phyloP scores from a whole-genome alignment of 2,888 invertebrate species.

The Pseudococcus viburni region DNA sequence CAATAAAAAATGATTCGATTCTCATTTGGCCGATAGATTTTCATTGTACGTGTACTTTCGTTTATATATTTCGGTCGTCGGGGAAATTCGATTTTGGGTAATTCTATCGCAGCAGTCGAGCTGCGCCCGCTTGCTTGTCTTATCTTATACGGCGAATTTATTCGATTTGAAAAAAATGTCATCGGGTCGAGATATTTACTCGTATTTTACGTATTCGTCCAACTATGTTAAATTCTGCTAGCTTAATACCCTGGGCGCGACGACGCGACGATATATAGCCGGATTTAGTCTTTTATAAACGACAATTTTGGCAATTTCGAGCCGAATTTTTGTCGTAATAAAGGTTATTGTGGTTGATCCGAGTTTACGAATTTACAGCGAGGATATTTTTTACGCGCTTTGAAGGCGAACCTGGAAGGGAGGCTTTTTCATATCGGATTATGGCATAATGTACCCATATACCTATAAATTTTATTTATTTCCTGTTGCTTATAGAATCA shows the following conservation, averaged over 20 bases:
- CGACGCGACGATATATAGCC: not conserved
- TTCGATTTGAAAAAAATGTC: slow-evolving; percentile 28
- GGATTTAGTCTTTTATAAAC: slow-evolving; percentile 6
- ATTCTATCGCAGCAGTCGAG: not conserved
- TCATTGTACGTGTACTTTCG: not conserved
- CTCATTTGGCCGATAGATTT: slow-evolving; percentile 47
- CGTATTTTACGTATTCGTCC: slow-evolving; percentile 33
- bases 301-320: not conserved
- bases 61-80: slow-evolving; percentile 8
- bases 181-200: not conserved
- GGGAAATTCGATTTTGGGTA: slow-evolving; percentile 20
- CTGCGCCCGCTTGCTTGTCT: not conserved
- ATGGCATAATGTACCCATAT: not conserved
- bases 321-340: not conserved
- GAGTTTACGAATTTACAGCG: not conserved
- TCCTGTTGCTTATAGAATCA: not conserved
- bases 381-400: not conserved
- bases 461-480: not conserved
- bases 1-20: slow-evolving; percentile 46
- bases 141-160: slow-evolving; percentile 25
- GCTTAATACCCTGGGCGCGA: not conserved
- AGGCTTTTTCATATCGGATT: not conserved
- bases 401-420: not conserved
- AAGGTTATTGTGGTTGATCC: not conserved
- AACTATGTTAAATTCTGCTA: slow-evolving; percentile 15